phyloP scores from a whole-genome alignment of 2,888 invertebrate species.

The Limenitis arthemis region DNA sequence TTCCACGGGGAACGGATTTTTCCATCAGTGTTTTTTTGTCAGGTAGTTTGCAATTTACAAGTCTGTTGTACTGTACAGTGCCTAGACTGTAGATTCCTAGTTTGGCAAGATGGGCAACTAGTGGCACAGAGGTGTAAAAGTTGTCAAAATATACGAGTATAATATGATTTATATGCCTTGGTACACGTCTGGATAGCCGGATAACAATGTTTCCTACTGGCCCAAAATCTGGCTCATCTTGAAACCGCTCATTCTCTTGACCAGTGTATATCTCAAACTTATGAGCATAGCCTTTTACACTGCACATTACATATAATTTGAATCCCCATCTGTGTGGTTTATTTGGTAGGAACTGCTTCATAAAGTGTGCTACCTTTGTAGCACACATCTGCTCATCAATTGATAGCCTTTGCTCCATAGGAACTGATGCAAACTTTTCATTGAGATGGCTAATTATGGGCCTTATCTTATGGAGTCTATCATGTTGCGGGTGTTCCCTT shows the following conservation, averaged over 20 bases:
- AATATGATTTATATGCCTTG: background rate
- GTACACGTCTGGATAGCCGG: background rate
- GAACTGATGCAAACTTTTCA: slow-evolving; percentile 9
- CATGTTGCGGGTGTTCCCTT: slow-evolving; percentile 13
- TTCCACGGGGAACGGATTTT: no score
- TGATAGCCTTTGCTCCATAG: slow-evolving; percentile 18
- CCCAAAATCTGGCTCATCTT: background rate
- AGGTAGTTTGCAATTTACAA: no score
- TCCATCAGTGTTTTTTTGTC: no score
- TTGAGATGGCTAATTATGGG: slow-evolving; percentile 17
- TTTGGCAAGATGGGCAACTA: background rate
- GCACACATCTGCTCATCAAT: slow-evolving; percentile 23
- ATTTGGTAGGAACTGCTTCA: slow-evolving; percentile 8
- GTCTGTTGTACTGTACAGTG: slow-evolving; percentile 1
- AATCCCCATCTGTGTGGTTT: background rate
- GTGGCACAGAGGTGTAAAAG: background rate
- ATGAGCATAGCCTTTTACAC: background rate
- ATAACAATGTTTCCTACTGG: background rate
- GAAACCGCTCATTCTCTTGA: background rate
- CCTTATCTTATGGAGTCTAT: slow-evolving; percentile 17
- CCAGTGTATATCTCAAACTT: background rate
- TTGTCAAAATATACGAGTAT: background rate
- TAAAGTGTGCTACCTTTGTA: slow-evolving; percentile 16
- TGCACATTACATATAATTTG: background rate
- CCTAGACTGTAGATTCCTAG: slow-evolving; percentile 1